Percentiles rank a stretch among this genome's conserved stretches.
Conservation (phyloP, 2,797 vertebrate species). For the Monodelphis domestica region DNA sequence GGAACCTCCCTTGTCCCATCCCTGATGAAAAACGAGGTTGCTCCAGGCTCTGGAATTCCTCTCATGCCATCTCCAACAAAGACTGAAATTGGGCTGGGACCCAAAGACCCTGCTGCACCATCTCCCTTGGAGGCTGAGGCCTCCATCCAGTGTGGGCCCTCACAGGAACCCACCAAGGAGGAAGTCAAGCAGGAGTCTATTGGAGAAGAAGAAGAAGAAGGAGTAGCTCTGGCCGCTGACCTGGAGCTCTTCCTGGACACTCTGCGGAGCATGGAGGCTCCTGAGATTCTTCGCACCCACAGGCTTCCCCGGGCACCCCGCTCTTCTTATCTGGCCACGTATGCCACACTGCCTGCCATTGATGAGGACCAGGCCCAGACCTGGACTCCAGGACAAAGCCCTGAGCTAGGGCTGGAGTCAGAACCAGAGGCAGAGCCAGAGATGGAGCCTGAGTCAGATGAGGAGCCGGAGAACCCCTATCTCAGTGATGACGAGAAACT, state of each 20-base stretch:
- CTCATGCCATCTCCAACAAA: background rate
- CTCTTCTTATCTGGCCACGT: slow-evolving; percentile 70
- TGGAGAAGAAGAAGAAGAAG: slow-evolving; percentile 82
- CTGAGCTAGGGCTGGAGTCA: slow-evolving; percentile 25
- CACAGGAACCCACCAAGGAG: background rate
- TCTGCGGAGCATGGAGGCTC: slow-evolving; percentile 92
- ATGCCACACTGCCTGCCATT: slow-evolving; percentile 90
- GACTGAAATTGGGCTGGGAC: background rate
- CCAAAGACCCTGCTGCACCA: background rate
- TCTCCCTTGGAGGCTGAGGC: background rate
- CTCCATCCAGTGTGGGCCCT: background rate
- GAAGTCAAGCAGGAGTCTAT: accelerated
- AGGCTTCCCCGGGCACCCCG: slow-evolving; percentile 80
- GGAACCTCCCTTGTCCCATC: background rate
- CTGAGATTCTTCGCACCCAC: slow-evolving; percentile 84
- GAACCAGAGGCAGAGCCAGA: background rate
- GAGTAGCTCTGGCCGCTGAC: slow-evolving; percentile 82
- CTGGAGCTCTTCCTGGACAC: slow-evolving; percentile 94
- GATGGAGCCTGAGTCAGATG: slow-evolving; percentile 54
- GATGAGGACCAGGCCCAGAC: slow-evolving; percentile 87
- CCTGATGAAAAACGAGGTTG: background rate
- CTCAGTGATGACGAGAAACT: slow-evolving; percentile 74
- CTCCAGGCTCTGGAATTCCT: background rate
- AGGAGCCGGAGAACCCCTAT: slow-evolving; percentile 82
- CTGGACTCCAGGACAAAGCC: background rate